These are phyloP conservation scores for Vimba vimba DNA, from an alignment of 2,113 vertebrate species.

Conservation along the genomic window DNA sequence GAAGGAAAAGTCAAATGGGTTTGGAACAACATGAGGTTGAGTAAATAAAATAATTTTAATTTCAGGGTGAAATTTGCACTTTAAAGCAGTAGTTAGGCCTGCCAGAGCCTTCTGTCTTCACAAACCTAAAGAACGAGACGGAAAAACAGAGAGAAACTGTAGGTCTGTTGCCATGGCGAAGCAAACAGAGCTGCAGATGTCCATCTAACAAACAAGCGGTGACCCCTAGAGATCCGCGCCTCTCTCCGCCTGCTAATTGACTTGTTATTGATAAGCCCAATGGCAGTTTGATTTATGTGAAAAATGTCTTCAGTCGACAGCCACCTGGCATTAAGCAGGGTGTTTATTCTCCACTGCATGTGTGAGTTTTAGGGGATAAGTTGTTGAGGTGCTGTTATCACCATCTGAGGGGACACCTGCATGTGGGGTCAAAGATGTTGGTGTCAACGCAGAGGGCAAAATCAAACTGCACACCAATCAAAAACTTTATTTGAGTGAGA, in stretches of 20 bases:
- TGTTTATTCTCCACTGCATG: constrained; percentile 60
- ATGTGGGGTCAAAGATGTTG: constrained; percentile 22
- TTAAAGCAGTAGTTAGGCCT: not conserved
- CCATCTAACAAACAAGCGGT: constrained; percentile 74
- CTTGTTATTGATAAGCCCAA: constrained; percentile 81
- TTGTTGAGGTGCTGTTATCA: constrained; percentile 51
- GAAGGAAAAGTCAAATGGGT: not conserved
- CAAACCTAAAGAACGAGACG: constrained; percentile 58
- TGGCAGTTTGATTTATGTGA: constrained; percentile 77
- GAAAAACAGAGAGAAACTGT: constrained; percentile 12
- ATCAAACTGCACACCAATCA: not conserved
- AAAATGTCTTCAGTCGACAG: constrained; percentile 67
- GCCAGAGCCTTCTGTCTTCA: not conserved
- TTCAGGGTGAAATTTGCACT: not conserved
- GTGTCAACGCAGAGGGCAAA: not conserved
- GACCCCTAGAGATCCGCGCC: constrained; percentile 73
- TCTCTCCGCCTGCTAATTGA: constrained; percentile 73
- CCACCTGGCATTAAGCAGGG: constrained; percentile 72
- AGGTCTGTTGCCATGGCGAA: constrained; percentile 49
- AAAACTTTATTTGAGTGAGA: not conserved
- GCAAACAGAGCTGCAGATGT: constrained; percentile 74
- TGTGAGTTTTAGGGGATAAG: constrained; percentile 37
- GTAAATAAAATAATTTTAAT: not conserved
- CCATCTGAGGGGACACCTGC: constrained; percentile 51
- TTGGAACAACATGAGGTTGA: not conserved